A percentile compares a stretch with the other conserved stretches of the same genome.
Evolutionary conservation across 2,113 vertebrate genomes (phyloP).

Genomic region (Fulica atra): DNA sequence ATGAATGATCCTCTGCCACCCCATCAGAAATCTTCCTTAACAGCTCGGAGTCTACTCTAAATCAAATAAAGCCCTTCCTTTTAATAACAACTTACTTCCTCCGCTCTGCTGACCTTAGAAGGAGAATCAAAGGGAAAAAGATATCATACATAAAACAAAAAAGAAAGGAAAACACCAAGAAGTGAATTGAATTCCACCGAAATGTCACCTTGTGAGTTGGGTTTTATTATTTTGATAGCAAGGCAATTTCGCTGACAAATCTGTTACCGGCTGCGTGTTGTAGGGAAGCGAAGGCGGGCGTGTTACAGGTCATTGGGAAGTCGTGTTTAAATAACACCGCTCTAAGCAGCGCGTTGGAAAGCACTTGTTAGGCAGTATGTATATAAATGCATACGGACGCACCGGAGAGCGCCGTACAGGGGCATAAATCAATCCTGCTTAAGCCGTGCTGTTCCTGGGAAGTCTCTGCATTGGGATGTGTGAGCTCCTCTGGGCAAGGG

Average conservation of each 20-base stretch:
- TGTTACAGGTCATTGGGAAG: neutral
- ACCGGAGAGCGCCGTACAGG: neutral
- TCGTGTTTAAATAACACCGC: neutral
- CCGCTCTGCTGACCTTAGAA: conserved; percentile 2
- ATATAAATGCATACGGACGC: neutral
- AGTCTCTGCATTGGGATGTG: fast-evolving
- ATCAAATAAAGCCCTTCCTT: conserved; percentile 49
- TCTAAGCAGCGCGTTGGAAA: neutral
- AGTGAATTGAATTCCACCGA: conserved; percentile 52
- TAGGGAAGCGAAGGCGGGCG: neutral
- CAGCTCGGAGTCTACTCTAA: neutral
- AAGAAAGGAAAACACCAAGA: conserved; percentile 1
- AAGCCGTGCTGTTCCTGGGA: neutral
- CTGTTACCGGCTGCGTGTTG: neutral
- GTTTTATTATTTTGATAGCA: conserved; percentile 54
- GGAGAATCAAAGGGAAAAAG: conserved; percentile 30
- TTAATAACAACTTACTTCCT: conserved; percentile 22
- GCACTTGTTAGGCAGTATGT: neutral
- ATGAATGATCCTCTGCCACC: neutral
- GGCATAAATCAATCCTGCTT: conserved; percentile 14
- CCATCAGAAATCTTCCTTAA: conserved; percentile 19
- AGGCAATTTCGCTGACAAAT: conserved; percentile 51
- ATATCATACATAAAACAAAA: conserved; percentile 51
- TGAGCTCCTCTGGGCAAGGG: neutral
- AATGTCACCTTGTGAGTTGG: conserved; percentile 62